Base-by-base conservation (phyloP, 2,797 vertebrate genomes). In the Typhlichthys eigenmanni region DNA sequence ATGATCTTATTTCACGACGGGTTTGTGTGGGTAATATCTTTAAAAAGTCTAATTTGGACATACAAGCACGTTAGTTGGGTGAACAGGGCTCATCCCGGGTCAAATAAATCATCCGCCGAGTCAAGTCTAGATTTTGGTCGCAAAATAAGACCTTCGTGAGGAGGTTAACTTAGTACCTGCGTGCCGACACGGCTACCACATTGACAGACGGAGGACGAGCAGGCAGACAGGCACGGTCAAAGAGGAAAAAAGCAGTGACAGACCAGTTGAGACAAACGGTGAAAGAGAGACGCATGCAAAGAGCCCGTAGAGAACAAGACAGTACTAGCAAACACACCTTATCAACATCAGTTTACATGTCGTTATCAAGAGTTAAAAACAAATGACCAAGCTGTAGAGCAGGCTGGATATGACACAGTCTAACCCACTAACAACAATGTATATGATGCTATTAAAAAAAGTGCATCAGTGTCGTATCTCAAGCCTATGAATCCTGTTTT, bases 151-250 rank as follows among this genome's bases (percentile, higher is more conserved):
- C 66, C 58, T 2, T 52, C 5, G 24, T 9, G 68, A 85, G 76
- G 78, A 82, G 62, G 80, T 69, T 73, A 62, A 85, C 68, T 52
- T 55, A 71, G 87, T 92, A 93, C 92, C 92, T 92, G 79, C 75
- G 79, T 64, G 76, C 60, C 52, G 77, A 13, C 58, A 85, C 13
- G 71, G 83, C 83, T 74, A 82, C 38, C 67, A 73, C 49, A 81
- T 85, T 82, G 79, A 87, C 45, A 84, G 83, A 75, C 0, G 79
- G 50, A 79, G 79, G 72, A 74, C 72, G 70, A 83, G 82, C 84
- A 83, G 85, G 77, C 79, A 87, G 80, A 87, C 55, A 87, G 63
- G 76, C 61, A 77, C 75, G 58, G 64, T 64, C 62, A 75, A 74
- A 69, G 63, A 62, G 49, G 69, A 75, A 78, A 29, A 76, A 71